Base-by-base conservation (phyloP, 1,140 invertebrate species). In the Tetramorium parvispinum region DNA sequence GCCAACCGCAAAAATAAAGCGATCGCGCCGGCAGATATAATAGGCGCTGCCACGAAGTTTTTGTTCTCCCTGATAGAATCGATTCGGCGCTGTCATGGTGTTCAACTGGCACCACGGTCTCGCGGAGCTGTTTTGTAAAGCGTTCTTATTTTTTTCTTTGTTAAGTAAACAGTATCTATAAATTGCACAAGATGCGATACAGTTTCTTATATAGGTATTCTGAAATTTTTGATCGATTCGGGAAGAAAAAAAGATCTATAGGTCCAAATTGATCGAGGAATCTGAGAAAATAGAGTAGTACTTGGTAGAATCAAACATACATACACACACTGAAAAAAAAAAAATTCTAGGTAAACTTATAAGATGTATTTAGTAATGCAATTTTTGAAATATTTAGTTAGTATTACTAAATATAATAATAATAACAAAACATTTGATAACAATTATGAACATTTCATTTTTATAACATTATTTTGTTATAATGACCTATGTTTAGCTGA, bases 1-100 rank as follows among this genome's bases (percentile, higher is more conserved):
- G 65, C 55, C 16, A 55, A 73, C 87, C 75, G 81, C 75, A 75
- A 73, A 83, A 83, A 83, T 83, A 83, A 83, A 83, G 49, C 73
- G 37, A 79, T 78, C 37, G 32, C 70, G 53, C 49, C 87, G 85
- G 11, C 57, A 65, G 82, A 85, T 66, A 57, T 55, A 55, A 75
- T 66, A 70, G 59, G 51, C 40, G 63, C 63, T 40, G 59, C 68
- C 61, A 24, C 43, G 55, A 57, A 81, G 63, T 83, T 83, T 83
- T 83, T 75, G 68, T 83, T 83, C 68, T 61, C 40, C 70, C 27
- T 24, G 79, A 75, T 49, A 75, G 79, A 59, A 83, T 75, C 68
- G 79, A 83, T 83, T 83, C 59, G 75, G 81, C 65, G 57, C 46
- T 65, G 46, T 75, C 68, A 65, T 51, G 49, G 53, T n/a, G 32